phyloP scores from a whole-genome alignment of 2,888 invertebrate species.

The Nycteola revayana region DNA sequence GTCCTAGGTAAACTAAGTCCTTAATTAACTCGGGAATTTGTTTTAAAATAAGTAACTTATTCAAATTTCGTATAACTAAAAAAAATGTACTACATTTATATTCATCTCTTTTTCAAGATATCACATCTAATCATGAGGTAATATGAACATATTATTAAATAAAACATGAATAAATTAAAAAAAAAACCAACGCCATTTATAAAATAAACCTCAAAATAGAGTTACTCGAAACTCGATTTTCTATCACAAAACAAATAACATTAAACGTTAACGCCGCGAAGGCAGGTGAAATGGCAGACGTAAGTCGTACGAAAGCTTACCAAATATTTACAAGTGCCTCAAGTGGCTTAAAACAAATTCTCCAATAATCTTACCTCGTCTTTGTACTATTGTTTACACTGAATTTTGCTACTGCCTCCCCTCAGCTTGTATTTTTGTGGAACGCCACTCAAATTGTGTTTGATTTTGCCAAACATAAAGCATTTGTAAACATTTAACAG shows the following conservation, averaged over 20 bases:
- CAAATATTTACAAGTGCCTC: slow-evolving; percentile 77
- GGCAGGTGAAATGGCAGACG: slow-evolving; percentile 62
- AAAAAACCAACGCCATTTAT: slow-evolving; percentile 25
- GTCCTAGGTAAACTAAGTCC: too few species aligned
- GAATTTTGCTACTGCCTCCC: slow-evolving; percentile 67
- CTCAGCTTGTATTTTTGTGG: slow-evolving; percentile 65
- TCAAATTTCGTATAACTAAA: too few species aligned
- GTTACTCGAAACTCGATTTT: slow-evolving; percentile 34
- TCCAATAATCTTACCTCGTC: slow-evolving; percentile 71
- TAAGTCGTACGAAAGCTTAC: slow-evolving; percentile 65
- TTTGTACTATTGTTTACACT: slow-evolving; percentile 70
- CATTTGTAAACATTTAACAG: slow-evolving; percentile 73
- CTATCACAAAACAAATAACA: slow-evolving; percentile 53
- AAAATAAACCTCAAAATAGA: slow-evolving; percentile 32
- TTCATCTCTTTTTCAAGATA: too few species aligned
- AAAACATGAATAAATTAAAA: too few species aligned
- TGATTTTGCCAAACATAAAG: slow-evolving; percentile 77
- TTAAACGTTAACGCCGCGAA: slow-evolving; percentile 52
- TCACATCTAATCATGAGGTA: too few species aligned
- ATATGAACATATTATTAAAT: too few species aligned
- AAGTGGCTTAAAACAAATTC: slow-evolving; percentile 81
- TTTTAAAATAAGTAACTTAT: too few species aligned
- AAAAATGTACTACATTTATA: too few species aligned
- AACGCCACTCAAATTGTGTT: slow-evolving; percentile 73
- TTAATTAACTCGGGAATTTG: too few species aligned